These are phyloP conservation scores for Brachionus calyciflorus DNA, from an alignment of 1,140 invertebrate genomes.

Conservation along the genomic window DNA sequence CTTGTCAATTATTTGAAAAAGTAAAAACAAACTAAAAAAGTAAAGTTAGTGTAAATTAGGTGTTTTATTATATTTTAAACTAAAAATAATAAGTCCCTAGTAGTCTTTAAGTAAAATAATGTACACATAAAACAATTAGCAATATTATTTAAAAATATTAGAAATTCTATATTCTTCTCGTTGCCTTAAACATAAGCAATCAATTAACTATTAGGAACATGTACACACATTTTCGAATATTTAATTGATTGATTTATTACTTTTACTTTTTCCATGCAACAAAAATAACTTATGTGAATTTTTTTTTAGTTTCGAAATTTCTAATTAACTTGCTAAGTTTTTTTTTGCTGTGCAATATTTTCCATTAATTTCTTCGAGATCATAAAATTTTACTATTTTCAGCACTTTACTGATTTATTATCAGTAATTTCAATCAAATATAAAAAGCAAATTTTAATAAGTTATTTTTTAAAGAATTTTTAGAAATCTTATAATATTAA, in stretches of 20 bases:
- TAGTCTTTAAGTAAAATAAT: constrained; percentile 13
- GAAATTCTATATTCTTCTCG: background rate
- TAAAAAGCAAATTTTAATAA: background rate
- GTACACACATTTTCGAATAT: background rate
- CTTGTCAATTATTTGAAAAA: too few species aligned
- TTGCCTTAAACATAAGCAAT: constrained; percentile 32
- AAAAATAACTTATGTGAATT: too few species aligned
- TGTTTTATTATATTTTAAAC: too few species aligned
- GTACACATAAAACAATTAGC: constrained; percentile 34
- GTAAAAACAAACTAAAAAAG: too few species aligned
- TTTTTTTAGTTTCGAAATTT: background rate
- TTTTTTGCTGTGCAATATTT: constrained; percentile 19
- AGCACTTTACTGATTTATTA: background rate
- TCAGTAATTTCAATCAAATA: background rate
- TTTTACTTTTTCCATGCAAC: background rate
- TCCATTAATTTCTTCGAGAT: background rate
- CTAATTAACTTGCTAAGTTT: constrained; percentile 9
- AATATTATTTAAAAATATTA: constrained; percentile 31
- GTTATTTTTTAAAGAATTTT: too few species aligned
- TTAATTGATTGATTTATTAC: constrained; percentile 30
- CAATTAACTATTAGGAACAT: too few species aligned
- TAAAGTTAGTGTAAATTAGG: constrained; percentile 11
- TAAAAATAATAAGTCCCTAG: constrained; percentile 36
- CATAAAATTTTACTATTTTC: background rate
- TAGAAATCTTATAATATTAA: too few species aligned